phyloP scores from a whole-genome alignment of 2,113 vertebrate species.

The Tonatia bakeri region DNA sequence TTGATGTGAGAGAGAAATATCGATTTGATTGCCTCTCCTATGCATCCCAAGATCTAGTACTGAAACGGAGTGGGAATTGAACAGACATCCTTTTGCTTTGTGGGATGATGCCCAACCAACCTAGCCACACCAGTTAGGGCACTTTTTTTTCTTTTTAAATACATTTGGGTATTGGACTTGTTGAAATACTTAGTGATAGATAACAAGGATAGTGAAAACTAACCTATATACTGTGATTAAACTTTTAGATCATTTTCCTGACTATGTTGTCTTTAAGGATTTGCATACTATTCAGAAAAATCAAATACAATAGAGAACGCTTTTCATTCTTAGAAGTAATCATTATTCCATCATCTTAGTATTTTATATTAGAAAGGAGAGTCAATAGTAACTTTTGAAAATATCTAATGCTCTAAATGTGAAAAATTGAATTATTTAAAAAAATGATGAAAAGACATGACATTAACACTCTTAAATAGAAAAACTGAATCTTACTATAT shows the following conservation, averaged over 20 bases:
- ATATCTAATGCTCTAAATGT: background rate
- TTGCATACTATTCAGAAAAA: constrained; percentile 87
- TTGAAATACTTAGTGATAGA: constrained; percentile 91
- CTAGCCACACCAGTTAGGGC: too few relatives aligned
- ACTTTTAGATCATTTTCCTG: constrained; percentile 91
- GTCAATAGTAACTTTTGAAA: background rate
- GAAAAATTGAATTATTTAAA: background rate
- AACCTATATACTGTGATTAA: constrained; percentile 88
- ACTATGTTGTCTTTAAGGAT: constrained; percentile 87
- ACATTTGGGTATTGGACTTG: constrained; percentile 86
- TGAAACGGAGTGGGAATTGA: too few relatives aligned
- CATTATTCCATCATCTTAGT: background rate
- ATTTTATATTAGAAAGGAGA: background rate
- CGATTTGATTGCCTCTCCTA: too few relatives aligned
- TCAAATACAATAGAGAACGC: constrained; percentile 89
- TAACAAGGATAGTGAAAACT: constrained; percentile 86
- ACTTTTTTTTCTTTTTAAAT: constrained; percentile 26
- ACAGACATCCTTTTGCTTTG: too few relatives aligned
- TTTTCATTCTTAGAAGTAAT: constrained; percentile 92
- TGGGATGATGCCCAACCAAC: too few relatives aligned
- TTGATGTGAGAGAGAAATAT: too few relatives aligned
- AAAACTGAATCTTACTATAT: background rate
- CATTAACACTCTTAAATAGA: background rate
- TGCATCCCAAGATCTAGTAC: too few relatives aligned
- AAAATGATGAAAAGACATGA: background rate